phyloP scores from a whole-genome alignment of 2,888 invertebrate species.

The Octonoba sinensis region DNA sequence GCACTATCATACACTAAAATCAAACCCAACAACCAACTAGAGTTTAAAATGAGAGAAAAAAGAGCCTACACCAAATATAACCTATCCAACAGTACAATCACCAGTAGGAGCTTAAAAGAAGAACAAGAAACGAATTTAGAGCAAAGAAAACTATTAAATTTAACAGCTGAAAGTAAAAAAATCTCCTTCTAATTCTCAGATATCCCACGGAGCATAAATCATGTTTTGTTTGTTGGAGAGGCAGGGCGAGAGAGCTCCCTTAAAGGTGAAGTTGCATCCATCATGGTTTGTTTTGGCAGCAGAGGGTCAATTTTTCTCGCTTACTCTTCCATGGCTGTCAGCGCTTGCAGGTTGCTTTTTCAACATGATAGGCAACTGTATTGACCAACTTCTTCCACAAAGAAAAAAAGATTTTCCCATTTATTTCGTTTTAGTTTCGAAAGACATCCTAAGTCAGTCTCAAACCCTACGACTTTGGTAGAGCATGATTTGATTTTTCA shows the following conservation, averaged over 20 bases:
- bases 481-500: too few relatives aligned
- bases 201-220: constrained; percentile 52
- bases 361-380: constrained; percentile 1
- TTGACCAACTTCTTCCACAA: too few relatives aligned
- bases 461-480: too few relatives aligned
- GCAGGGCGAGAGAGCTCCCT: constrained; percentile 49
- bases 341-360: constrained; percentile 16
- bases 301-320: constrained; percentile 56
- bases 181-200: constrained; percentile 51
- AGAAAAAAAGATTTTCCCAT: too few relatives aligned
- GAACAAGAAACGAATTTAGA: background rate
- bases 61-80: too few relatives aligned
- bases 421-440: too few relatives aligned
- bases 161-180: constrained; percentile 52
- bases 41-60: too few relatives aligned
- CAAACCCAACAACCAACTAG: too few relatives aligned
- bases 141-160: constrained; percentile 50
- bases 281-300: constrained; percentile 63
- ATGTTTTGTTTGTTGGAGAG: constrained; percentile 59
- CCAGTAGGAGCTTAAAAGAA: too few relatives aligned
- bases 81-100: too few relatives aligned
- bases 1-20: too few relatives aligned
- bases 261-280: constrained; percentile 51
- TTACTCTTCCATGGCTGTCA: constrained; percentile 31
- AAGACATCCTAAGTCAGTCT: too few relatives aligned